A percentile compares a stretch with the other conserved stretches of the same genome.
Conservation (phyloP, 2,888 invertebrate genomes). For the Aporophyla nigra region DNA sequence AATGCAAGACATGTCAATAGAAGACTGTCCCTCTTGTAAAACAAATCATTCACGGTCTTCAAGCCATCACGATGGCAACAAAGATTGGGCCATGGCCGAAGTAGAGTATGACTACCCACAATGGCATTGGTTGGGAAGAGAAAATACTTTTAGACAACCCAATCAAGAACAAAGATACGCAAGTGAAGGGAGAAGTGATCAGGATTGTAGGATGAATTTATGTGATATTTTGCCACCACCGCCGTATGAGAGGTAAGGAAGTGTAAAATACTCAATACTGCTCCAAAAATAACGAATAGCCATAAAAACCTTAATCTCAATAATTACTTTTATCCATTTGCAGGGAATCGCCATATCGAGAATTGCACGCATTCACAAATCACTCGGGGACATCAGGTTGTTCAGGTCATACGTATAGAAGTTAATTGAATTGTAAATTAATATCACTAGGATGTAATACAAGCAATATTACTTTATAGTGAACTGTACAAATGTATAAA, state of each 20-base stretch:
- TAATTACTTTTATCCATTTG: conserved; percentile 55
- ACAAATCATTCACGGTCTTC: conserved; percentile 87
- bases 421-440: conserved; percentile 80
- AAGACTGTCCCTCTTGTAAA: conserved; percentile 88
- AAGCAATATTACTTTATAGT: conserved; percentile 86
- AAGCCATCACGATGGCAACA: conserved; percentile 86
- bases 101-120: conserved; percentile 89
- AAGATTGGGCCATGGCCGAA: conserved; percentile 87
- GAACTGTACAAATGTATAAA: conserved; percentile 86
- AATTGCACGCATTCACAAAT: conserved; percentile 85
- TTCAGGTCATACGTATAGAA: conserved; percentile 87
- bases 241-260: conserved; percentile 86
- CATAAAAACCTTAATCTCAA: background rate
- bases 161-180: conserved; percentile 81
- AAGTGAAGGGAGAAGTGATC: conserved; percentile 82
- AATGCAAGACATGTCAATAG: conserved; percentile 86
- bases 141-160: conserved; percentile 86
- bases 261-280: background rate
- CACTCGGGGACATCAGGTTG: conserved; percentile 88
- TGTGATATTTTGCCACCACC: conserved; percentile 88
- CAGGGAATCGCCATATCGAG: conserved; percentile 88
- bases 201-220: conserved; percentile 88
- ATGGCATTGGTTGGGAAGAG: conserved; percentile 88
- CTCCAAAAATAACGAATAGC: background rate
- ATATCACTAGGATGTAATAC: conserved; percentile 88